Percentiles rank a stretch among this genome's conserved stretches.
phyloP scores from a whole-genome alignment of 2,888 invertebrate species.

The Caenorhabditis sp. region DNA sequence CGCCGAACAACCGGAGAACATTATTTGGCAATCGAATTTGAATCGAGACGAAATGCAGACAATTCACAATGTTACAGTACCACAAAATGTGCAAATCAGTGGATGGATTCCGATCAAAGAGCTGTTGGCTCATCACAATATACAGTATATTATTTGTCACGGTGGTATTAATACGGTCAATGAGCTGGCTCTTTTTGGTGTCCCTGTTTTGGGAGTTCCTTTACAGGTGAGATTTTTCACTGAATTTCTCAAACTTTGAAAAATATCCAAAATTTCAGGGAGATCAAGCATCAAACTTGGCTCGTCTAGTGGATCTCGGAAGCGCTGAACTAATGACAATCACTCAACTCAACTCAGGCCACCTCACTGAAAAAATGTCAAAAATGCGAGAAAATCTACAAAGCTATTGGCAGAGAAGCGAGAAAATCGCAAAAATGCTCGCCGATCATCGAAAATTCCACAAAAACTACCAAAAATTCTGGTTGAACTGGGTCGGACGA shows the following conservation, averaged over 20 bases:
- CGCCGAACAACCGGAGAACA: conserved; percentile 14
- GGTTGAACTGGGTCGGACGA: conserved; percentile 59
- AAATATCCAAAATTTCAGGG: conserved; percentile 46
- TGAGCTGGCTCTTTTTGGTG: conserved; percentile 42
- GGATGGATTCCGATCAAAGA: conserved; percentile 50
- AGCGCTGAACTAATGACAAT: conserved; percentile 55
- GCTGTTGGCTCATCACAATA: conserved; percentile 61
- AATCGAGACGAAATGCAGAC: conserved; percentile 27
- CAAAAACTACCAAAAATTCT: conserved; percentile 54
- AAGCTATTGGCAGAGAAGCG: conserved; percentile 42
- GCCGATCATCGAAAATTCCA: conserved; percentile 45
- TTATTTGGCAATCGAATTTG: conserved; percentile 64
- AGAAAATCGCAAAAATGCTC: conserved; percentile 51
- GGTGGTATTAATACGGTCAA: conserved; percentile 67
- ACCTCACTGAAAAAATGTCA: conserved; percentile 43
- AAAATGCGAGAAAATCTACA: conserved; percentile 45
- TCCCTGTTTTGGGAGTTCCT: conserved; percentile 47
- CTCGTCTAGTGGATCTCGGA: conserved; percentile 61
- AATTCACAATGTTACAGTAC: conserved; percentile 38
- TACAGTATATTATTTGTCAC: conserved; percentile 61
- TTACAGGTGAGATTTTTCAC: background rate
- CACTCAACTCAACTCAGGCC: conserved; percentile 47
- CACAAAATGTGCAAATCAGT: conserved; percentile 50
- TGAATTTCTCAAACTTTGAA: background rate
- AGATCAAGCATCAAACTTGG: conserved; percentile 63